A percentile compares a stretch with the other conserved stretches of the same genome.
Evolutionary conservation across 2,888 invertebrate genomes (phyloP).

Genomic region (Ectemnius cavifrons): DNA sequence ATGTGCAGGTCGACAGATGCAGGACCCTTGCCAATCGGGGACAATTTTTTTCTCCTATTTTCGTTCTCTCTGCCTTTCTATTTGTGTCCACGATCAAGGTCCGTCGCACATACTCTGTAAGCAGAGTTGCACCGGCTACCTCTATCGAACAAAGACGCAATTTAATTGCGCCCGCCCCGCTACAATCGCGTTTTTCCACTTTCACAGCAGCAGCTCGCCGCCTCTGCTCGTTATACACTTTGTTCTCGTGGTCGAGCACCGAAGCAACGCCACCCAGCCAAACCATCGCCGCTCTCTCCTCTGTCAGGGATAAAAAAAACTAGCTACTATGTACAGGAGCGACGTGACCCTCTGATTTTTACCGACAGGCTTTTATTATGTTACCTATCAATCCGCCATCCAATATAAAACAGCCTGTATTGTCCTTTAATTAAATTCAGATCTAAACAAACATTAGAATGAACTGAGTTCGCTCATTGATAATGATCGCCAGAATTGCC

Average conservation of each 20-base stretch:
- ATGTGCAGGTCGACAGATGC: neutral
- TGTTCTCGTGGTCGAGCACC: neutral
- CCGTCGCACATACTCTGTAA: neutral
- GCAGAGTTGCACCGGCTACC: neutral
- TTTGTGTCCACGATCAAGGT: neutral
- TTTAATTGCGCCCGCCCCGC: neutral
- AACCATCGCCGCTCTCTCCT: no score
- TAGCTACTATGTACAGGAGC: no score
- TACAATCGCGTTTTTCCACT: neutral
- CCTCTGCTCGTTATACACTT: conserved; percentile 1
- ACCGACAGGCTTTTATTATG: no score
- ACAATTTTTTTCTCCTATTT: neutral
- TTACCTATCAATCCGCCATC: no score
- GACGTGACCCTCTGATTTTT: no score
- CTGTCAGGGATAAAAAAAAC: no score
- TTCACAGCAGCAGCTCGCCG: neutral
- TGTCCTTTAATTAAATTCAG: no score
- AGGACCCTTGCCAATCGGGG: neutral
- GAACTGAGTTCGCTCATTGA: neutral
- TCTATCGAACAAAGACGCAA: conserved; percentile 4
- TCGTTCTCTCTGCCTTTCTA: neutral
- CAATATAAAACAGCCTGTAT: no score
- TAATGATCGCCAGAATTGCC: neutral
- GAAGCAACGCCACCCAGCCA: no score
- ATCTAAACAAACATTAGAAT: no score